Base-by-base conservation (phyloP, 1,140 invertebrate species). In the Steinernema khuongi region DNA sequence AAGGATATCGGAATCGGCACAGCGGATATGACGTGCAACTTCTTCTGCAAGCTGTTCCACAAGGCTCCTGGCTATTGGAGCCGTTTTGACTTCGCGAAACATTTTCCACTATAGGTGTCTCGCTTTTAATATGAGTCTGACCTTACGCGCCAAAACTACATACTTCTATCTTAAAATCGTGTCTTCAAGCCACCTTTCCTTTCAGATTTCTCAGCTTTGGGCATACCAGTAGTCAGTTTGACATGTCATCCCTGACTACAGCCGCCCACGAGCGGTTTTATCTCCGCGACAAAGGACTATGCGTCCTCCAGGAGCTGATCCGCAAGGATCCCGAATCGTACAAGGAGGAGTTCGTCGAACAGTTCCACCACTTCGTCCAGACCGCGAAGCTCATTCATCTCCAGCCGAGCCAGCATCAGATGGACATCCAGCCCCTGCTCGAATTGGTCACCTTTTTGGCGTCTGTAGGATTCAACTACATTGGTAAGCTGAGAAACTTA, bases 271-370 rank as follows among this genome's bases (percentile, higher is more conserved):
- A 60, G 50, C 50, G 50, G 50, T 60, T 60, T 26, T 60, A 60
- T 26, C 50, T 60, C 14, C 50, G 50, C 19, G 50, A 60, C 19
- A 60, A 60, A 22, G 50, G 50, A 17, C 50, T 60, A 11, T 60
- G 50, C 50, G 50, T 60, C 50, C 50, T 81, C 67, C 76, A 77
- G 60, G 82, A 84, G 36, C 74, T 80, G 33, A 68, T 84, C 43
- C 67, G 79, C 29, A 80, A 82, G 31, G 82, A 84, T 69, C 83
- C 82, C 0, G 82, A 84, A 31, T 78, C 74, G 17, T 84, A 84
- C 69, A 67, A 77, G 28, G 82, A 85, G 36, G 82, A 84, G 72
- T 84, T 84, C 72, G 50, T 71, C 22, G 82, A 84, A 44, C 82
- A 81, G 70, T 80, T 84, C 41, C 67, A 75, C n/a, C 81, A 85